Evolutionary conservation across 2,888 invertebrate species (phyloP).

Genomic region (Hesperia comma): DNA sequence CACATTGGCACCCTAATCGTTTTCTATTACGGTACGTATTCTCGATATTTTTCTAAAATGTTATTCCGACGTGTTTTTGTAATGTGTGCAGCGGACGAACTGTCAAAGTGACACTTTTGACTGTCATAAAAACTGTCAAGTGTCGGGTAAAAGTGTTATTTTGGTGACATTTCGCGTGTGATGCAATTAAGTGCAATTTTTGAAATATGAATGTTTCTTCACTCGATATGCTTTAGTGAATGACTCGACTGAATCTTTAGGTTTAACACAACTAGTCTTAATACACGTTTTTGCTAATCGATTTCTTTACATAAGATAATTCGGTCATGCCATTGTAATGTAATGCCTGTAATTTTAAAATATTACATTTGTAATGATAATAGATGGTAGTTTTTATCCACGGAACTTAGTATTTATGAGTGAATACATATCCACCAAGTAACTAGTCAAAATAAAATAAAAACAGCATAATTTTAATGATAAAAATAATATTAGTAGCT

Average conservation of each 20-base stretch:
- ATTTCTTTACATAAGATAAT: slow-evolving; percentile 46
- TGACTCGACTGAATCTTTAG: slow-evolving; percentile 73
- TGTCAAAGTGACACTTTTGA: slow-evolving; percentile 27
- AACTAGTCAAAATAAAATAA: slow-evolving; percentile 56
- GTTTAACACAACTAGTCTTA: slow-evolving; percentile 70
- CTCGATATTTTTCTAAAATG: slow-evolving; percentile 52
- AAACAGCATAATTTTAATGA: slow-evolving; percentile 38
- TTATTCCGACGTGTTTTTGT: slow-evolving; percentile 34
- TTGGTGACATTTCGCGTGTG: slow-evolving; percentile 20
- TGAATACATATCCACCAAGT: slow-evolving; percentile 71
- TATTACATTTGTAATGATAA: slow-evolving; percentile 53
- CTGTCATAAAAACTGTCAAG: slow-evolving; percentile 20
- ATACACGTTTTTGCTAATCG: slow-evolving; percentile 48
- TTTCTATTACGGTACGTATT: slow-evolving; percentile 43
- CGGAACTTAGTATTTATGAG: slow-evolving; percentile 53
- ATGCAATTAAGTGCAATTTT: slow-evolving; percentile 41
- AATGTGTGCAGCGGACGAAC: slow-evolving; percentile 21
- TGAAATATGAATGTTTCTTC: slow-evolving; percentile 43
- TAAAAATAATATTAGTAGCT: slow-evolving; percentile 49
- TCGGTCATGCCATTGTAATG: slow-evolving; percentile 44
- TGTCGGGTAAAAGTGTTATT: slow-evolving; percentile 12
- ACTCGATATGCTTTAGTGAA: slow-evolving; percentile 58
- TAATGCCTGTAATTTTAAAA: slow-evolving; percentile 50
- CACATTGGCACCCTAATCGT: slow-evolving; percentile 52
- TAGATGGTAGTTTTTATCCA: slow-evolving; percentile 53